Evolutionary conservation across 2,113 vertebrate genomes (phyloP), one percentile per base, ranked within the genome.

Genomic region (Tautogolabrus adspersus): DNA sequence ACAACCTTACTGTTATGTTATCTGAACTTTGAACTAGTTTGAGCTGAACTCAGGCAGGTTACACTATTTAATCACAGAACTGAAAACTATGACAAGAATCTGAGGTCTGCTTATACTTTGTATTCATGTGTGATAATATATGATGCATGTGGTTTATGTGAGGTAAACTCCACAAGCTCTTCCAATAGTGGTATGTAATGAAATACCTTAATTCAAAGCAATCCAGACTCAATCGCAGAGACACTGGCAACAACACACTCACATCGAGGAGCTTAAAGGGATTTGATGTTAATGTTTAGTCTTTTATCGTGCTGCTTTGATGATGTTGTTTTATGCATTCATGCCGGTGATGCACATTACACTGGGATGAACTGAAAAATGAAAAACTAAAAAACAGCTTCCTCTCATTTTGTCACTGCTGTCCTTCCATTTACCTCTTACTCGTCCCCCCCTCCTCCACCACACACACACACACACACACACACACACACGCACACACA

Each of bases 251-350:
- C 63, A 2, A 75, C 47, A 84, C 65, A 46, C 19, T 72, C 23
- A 22, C 44, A 60, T 56, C 22, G 19, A 34, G 23, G 34, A 65
- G 38, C 42, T 15, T 16, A 57, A 49, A 67, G 23, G 55, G 52
- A 64, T 82, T 78, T 80, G 6, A 44, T 38, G 40, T 68, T 59
- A 40, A 78, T 68, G 60, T 15, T 23, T 12, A 2, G 44, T 34
- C 11, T 69, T 75, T 77, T 37, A 78, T 69, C 23, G 49, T 11
- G 23, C 44, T 22, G 23, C 63, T 75, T 78, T 86, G 34, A 87
- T 73, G 38, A 60, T 58, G 57, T 72, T 60, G 7, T 71, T 76
- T 18, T 62, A 15, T 37, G 66, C 21, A n/a, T 66, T 8, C 34
- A 44, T 46, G 58, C 34, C 60, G 78, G 72, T 42, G 22, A 72